phyloP scores from a whole-genome alignment of 2,113 vertebrate genomes.

The Illadopsis cleaveri region DNA sequence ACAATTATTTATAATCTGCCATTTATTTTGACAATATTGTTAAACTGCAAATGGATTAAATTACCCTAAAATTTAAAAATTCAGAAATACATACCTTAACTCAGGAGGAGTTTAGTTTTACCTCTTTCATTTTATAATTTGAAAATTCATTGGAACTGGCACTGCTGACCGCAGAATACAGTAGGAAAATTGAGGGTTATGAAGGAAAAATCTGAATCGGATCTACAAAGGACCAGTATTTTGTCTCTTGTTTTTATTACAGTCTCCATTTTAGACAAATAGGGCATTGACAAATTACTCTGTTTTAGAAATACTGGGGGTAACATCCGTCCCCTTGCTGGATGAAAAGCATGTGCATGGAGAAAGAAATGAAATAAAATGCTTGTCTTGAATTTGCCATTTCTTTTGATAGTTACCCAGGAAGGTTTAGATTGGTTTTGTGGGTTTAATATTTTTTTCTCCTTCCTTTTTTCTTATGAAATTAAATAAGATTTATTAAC shows the following conservation, averaged over 20 bases:
- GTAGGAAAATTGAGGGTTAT: neutral
- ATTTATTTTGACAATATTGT: neutral
- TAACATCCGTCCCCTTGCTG: neutral
- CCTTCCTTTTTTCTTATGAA: neutral
- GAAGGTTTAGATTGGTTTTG: neutral
- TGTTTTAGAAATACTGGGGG: neutral
- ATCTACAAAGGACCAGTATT: neutral
- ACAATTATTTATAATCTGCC: constrained; percentile 10
- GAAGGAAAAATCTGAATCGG: neutral
- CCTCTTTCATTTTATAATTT: neutral
- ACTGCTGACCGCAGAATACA: neutral
- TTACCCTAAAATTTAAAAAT: neutral
- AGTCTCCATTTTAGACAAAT: neutral
- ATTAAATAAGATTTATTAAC: neutral
- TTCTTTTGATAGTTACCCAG: neutral
- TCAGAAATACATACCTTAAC: neutral
- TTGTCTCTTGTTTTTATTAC: constrained; percentile 30
- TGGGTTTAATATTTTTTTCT: neutral
- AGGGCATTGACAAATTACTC: neutral
- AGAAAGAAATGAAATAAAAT: neutral
- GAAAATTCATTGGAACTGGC: constrained; percentile 10
- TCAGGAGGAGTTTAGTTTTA: neutral
- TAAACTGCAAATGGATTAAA: neutral
- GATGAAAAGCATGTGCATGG: neutral
- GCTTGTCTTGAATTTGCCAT: neutral